A percentile compares a stretch with the other conserved stretches of the same genome.
Conservation (phyloP, 2,888 invertebrate species). For the Eristalis tenax region DNA sequence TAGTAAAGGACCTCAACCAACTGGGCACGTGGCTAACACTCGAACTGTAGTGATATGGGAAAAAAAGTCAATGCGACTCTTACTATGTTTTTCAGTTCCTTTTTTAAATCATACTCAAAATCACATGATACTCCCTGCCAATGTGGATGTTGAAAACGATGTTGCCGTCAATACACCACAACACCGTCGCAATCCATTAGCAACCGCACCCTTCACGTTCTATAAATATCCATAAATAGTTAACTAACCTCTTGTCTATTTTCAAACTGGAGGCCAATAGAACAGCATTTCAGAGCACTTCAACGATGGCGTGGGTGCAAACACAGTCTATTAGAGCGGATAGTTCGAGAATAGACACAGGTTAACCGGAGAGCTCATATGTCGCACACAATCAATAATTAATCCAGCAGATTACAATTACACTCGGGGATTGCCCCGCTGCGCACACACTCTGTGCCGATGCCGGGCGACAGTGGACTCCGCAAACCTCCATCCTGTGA, state of each 20-base stretch:
- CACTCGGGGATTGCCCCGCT: background rate
- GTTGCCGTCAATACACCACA: background rate
- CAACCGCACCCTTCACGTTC: background rate
- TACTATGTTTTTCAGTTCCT: too few species aligned
- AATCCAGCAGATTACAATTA: constrained; percentile 5
- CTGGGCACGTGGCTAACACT: too few species aligned
- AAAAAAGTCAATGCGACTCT: too few species aligned
- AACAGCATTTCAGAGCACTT: background rate
- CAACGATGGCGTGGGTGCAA: background rate
- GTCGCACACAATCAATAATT: constrained; percentile 7
- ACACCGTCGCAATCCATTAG: background rate
- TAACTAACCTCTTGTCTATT: background rate
- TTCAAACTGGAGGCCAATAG: background rate
- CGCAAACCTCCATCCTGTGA: background rate
- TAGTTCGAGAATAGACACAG: background rate
- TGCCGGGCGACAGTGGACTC: background rate
- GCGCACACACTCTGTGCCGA: background rate
- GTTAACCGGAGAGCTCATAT: background rate
- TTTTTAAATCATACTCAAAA: too few species aligned
- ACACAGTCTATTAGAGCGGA: background rate
- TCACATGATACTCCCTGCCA: too few species aligned
- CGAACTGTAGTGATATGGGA: too few species aligned
- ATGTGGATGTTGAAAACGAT: too few species aligned
- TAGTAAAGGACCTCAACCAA: too few species aligned
- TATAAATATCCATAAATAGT: background rate